A percentile compares a stretch with the other conserved stretches of the same genome.
Conservation (phyloP, 2,888 invertebrate genomes). For the Campoplex nolae region DNA sequence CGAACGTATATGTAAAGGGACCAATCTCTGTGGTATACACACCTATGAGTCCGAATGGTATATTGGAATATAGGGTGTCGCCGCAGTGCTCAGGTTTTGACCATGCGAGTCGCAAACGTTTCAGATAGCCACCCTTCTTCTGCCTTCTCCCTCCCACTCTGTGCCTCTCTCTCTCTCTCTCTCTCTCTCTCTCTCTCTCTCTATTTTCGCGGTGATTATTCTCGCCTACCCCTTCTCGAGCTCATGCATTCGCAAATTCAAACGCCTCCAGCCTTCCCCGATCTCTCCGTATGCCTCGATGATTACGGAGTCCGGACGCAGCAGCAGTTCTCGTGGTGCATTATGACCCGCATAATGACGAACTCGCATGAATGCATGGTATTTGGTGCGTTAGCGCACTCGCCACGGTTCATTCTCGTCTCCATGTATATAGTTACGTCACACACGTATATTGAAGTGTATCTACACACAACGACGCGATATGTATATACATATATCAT, state of each 20-base stretch:
- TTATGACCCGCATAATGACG: slow-evolving; percentile 79
- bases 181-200: background rate
- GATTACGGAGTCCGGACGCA: slow-evolving; percentile 77
- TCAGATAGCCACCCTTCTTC: slow-evolving; percentile 22
- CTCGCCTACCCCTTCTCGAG: slow-evolving; percentile 20
- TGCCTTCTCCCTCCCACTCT: slow-evolving; percentile 9
- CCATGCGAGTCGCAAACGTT: slow-evolving; percentile 41
- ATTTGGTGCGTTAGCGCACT: slow-evolving; percentile 76
- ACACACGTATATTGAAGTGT: background rate
- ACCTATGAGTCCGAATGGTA: too few relatives aligned
- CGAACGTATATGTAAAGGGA: background rate
- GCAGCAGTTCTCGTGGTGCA: slow-evolving; percentile 69
- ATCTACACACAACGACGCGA: background rate
- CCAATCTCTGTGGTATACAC: too few relatives aligned
- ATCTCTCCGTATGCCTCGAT: slow-evolving; percentile 71
- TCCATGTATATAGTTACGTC: background rate
- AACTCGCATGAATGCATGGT: slow-evolving; percentile 77
- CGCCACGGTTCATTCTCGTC: slow-evolving; percentile 47
- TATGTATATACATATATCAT: background rate
- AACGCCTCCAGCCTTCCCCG: slow-evolving; percentile 67
- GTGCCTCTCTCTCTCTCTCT: background rate
- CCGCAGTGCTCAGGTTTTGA: slow-evolving; percentile 30
- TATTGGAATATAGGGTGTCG: slow-evolving; percentile 17
- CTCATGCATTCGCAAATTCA: slow-evolving; percentile 62
- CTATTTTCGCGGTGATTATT: slow-evolving; percentile 15